phyloP scores from a whole-genome alignment of 2,888 invertebrate species.

The Pseudococcus jackbeardsleyi region DNA sequence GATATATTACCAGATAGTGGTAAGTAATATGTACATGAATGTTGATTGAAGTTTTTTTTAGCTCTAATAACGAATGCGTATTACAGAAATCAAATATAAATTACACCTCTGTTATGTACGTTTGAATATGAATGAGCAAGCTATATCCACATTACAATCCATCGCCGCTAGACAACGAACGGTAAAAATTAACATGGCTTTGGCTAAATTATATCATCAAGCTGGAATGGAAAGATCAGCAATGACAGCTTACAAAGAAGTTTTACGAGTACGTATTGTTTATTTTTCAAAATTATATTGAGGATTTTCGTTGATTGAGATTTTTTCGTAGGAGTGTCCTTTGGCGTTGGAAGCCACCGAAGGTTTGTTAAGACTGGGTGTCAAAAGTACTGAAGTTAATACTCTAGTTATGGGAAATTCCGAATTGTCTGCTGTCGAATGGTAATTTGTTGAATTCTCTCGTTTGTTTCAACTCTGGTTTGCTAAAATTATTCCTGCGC shows the following conservation, averaged over 20 bases:
- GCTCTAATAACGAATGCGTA: constrained; percentile 46
- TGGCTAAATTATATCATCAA: constrained; percentile 81
- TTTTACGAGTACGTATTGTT: constrained; percentile 74
- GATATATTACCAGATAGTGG: constrained; percentile 74
- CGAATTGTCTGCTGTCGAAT: constrained; percentile 71
- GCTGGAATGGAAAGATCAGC: constrained; percentile 81
- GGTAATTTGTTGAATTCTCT: constrained; percentile 69
- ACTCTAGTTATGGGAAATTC: constrained; percentile 75
- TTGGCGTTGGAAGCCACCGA: constrained; percentile 82
- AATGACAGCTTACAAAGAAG: constrained; percentile 83
- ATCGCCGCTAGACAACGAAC: constrained; percentile 78
- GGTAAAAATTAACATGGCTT: constrained; percentile 81
- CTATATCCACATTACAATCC: constrained; percentile 72
- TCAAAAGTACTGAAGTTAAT: constrained; percentile 82
- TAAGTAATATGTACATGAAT: constrained; percentile 66
- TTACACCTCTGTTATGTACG: constrained; percentile 79
- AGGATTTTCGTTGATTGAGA: background rate
- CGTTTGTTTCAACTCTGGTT: background rate
- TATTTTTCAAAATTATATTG: background rate
- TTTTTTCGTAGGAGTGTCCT: constrained; percentile 75
- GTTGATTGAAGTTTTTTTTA: background rate
- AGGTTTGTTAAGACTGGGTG: constrained; percentile 79
- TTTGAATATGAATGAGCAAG: constrained; percentile 77
- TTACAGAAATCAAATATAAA: constrained; percentile 78
- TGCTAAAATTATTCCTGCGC: background rate